Percentiles rank a stretch among this genome's conserved stretches.
phyloP scores from a whole-genome alignment of 2,113 vertebrate genomes.

The Paradoxurus hermaphroditus region DNA sequence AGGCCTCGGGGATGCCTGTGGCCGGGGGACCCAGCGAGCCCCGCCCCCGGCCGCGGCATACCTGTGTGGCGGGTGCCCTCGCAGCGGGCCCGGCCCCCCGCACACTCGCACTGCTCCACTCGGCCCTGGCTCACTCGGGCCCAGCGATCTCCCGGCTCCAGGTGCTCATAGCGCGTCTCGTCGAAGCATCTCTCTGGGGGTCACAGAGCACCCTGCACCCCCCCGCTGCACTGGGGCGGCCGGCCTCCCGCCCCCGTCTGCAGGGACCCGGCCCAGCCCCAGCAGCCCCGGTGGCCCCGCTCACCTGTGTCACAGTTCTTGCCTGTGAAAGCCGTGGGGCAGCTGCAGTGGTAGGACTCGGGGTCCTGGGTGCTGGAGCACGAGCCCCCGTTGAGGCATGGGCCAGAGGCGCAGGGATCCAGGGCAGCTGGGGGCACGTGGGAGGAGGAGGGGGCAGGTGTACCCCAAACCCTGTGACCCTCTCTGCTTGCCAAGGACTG shows the following conservation, averaged over 20 bases:
- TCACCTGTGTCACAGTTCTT: conserved; percentile 87
- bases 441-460: neutral
- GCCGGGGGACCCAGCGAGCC: neutral
- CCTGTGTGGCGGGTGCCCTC: conserved; percentile 82
- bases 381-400: conserved; percentile 89
- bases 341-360: conserved; percentile 84
- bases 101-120: conserved; percentile 89
- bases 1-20: fast-evolving
- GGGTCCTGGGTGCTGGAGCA: conserved; percentile 78
- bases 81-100: conserved; percentile 77
- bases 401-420: conserved; percentile 82
- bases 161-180: conserved; percentile 84
- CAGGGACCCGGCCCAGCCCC: fast-evolving
- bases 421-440: neutral
- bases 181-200: conserved; percentile 92
- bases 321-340: conserved; percentile 86
- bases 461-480: neutral
- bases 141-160: conserved; percentile 89
- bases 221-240: fast-evolving
- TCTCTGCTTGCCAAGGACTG: neutral
- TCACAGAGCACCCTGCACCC: fast-evolving
- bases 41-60: conserved; percentile 6
- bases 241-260: fast-evolving
- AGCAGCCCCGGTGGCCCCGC: fast-evolving
- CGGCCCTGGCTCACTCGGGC: conserved; percentile 85